These are phyloP conservation scores for Drosophila kuntzei DNA, from an alignment of 2,888 invertebrate species.

Conservation along the genomic window DNA sequence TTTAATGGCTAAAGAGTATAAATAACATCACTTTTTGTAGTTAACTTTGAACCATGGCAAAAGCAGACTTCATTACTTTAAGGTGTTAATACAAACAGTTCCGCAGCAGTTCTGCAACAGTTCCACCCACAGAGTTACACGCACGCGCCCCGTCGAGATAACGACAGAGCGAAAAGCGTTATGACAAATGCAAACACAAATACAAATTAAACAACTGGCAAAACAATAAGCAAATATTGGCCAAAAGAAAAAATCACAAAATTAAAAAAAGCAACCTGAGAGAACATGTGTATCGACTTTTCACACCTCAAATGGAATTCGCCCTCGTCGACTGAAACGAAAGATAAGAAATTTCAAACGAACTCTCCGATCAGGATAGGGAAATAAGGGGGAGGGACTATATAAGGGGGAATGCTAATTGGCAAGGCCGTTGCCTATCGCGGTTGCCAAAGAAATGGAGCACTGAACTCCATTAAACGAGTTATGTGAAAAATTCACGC, in stretches of 20 bases:
- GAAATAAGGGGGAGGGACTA: not conserved
- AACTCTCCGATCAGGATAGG: conserved; percentile 10
- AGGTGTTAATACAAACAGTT: not conserved
- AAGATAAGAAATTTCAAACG: conserved; percentile 48
- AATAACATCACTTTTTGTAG: not conserved
- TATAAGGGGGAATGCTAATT: conserved; percentile 63
- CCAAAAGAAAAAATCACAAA: conserved; percentile 47
- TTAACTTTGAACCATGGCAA: not conserved
- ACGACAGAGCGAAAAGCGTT: conserved; percentile 27
- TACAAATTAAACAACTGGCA: conserved; percentile 58
- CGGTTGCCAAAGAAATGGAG: conserved; percentile 35
- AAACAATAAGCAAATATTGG: conserved; percentile 61
- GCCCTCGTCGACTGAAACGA: conserved; percentile 42
- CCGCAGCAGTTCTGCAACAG: conserved; percentile 6
- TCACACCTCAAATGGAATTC: conserved; percentile 68
- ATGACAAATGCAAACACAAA: conserved; percentile 45
- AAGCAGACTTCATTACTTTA: not conserved
- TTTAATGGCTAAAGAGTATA: not conserved
- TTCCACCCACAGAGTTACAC: conserved; percentile 39
- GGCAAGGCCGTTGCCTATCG: conserved; percentile 74
- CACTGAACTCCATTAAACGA: conserved; percentile 45
- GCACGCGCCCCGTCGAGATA: conserved; percentile 50
- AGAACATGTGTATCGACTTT: conserved; percentile 68
- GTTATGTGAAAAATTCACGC: conserved; percentile 8
- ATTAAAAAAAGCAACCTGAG: conserved; percentile 16